Percentiles rank a stretch among this genome's conserved stretches.
These are phyloP conservation scores for Apis laboriosa DNA, from an alignment of 1,140 invertebrate species.

Conservation along the genomic window DNA sequence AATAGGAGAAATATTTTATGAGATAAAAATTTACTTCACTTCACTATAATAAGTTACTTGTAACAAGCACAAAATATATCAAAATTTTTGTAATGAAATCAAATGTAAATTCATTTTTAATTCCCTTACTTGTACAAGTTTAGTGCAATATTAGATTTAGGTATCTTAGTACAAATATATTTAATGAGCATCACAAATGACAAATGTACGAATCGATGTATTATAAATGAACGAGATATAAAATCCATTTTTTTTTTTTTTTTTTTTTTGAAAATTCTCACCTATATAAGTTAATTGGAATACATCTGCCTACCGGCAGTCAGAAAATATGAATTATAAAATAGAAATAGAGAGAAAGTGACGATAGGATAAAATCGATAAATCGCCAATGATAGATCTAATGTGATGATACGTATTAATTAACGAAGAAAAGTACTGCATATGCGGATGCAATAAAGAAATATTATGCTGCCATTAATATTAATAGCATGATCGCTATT, in stretches of 20 bases:
- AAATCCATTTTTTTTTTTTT: not conserved
- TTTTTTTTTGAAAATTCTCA: not conserved
- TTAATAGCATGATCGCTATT: conserved; percentile 55
- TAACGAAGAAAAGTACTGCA: conserved; percentile 17
- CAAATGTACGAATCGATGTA: not conserved
- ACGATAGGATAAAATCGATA: conserved; percentile 33
- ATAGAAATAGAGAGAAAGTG: conserved; percentile 33
- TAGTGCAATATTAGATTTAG: not conserved
- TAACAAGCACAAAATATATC: conserved; percentile 12
- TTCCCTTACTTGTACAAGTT: not conserved
- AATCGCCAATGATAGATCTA: conserved; percentile 39
- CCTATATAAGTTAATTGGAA: not conserved
- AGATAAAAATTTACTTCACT: conserved; percentile 1
- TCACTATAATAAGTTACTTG: conserved; percentile 1
- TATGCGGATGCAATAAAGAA: conserved; percentile 24
- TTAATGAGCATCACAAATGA: not conserved
- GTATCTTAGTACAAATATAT: not conserved
- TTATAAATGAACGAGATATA: not conserved
- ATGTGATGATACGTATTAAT: conserved; percentile 50
- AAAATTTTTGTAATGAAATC: not conserved
- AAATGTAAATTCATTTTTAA: not conserved
- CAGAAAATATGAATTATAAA: conserved; percentile 21
- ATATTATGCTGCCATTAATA: conserved; percentile 64
- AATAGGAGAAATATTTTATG: not conserved
- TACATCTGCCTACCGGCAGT: conserved; percentile 36